A percentile compares a stretch with the other conserved stretches of the same genome.
Evolutionary conservation across 1,140 invertebrate species (phyloP).

Genomic region (Potamilus streckersoni): DNA sequence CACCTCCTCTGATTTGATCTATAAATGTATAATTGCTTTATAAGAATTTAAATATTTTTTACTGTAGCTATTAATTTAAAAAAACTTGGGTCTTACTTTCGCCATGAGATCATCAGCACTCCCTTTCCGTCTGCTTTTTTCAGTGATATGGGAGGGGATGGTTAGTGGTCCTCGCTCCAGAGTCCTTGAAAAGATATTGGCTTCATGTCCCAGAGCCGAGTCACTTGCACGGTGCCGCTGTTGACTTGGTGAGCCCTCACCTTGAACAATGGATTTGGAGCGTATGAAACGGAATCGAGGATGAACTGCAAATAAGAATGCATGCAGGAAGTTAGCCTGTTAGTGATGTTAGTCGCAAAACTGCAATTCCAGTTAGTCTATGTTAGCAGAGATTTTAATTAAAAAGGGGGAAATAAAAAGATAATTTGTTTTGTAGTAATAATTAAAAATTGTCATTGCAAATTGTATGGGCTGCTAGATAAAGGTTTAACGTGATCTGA

Average conservation of each 20-base stretch:
- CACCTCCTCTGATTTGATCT: too few species aligned
- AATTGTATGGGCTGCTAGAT: too few species aligned
- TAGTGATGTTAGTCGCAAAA: too few species aligned
- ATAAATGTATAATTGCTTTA: too few species aligned
- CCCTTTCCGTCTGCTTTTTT: slow-evolving; percentile 70
- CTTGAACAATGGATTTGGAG: slow-evolving; percentile 33
- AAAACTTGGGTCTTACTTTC: slow-evolving; percentile 74
- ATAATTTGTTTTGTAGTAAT: too few species aligned
- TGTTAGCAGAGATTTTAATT: too few species aligned
- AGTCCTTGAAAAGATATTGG: not conserved
- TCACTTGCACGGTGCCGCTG: slow-evolving; percentile 15
- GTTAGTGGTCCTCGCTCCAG: slow-evolving; percentile 22
- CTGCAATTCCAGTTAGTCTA: too few species aligned
- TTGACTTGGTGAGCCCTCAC: not conserved
- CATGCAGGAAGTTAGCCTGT: not conserved
- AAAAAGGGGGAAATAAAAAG: too few species aligned
- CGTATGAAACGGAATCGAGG: slow-evolving; percentile 26
- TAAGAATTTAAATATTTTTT: too few species aligned
- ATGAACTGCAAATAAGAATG: slow-evolving; percentile 20
- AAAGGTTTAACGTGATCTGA: too few species aligned
- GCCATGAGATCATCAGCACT: slow-evolving; percentile 94
- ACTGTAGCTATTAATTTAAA: too few species aligned
- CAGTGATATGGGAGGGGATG: slow-evolving; percentile 13
- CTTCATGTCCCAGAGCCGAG: slow-evolving; percentile 1
- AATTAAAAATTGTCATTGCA: too few species aligned